Evolutionary conservation across 2,113 vertebrate genomes (phyloP).

Genomic region (Corydoras sp.): DNA sequence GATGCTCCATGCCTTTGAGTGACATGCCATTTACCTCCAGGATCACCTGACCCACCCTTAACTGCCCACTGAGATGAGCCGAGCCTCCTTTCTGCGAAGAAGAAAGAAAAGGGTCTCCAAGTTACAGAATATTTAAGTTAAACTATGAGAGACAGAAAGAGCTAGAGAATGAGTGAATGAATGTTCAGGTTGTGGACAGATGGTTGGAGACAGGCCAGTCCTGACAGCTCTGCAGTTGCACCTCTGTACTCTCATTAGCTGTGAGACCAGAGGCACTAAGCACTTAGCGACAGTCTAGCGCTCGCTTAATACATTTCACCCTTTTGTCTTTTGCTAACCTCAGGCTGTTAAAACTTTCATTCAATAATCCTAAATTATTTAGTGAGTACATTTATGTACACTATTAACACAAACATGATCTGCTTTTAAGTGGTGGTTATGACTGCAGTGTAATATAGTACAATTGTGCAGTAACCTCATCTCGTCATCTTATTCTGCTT

Average conservation of each 20-base stretch:
- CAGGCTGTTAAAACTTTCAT: not conserved
- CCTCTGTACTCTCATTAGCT: constrained; percentile 23
- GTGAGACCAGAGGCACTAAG: not conserved
- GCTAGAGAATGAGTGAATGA: not conserved
- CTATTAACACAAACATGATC: no score
- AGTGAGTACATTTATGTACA: no score
- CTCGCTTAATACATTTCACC: not conserved
- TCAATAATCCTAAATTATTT: not conserved
- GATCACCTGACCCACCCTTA: constrained; percentile 89
- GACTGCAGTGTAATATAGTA: no score
- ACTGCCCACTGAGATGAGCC: constrained; percentile 78
- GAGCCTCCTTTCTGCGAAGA: constrained; percentile 79
- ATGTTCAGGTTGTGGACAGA: constrained; percentile 2
- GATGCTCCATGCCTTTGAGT: constrained; percentile 79
- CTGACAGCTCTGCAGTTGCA: constrained; percentile 14
- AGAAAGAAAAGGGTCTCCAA: not conserved
- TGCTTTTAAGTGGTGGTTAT: no score
- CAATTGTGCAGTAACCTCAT: no score
- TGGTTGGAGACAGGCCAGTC: constrained; percentile 8
- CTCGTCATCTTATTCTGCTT: no score
- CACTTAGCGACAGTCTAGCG: not conserved
- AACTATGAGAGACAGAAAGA: not conserved
- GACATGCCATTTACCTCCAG: constrained; percentile 83
- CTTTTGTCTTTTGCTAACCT: not conserved
- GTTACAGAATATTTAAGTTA: not conserved